These are phyloP conservation scores for Diorhabda sublineata DNA, from an alignment of 1,140 invertebrate species.

Conservation along the genomic window DNA sequence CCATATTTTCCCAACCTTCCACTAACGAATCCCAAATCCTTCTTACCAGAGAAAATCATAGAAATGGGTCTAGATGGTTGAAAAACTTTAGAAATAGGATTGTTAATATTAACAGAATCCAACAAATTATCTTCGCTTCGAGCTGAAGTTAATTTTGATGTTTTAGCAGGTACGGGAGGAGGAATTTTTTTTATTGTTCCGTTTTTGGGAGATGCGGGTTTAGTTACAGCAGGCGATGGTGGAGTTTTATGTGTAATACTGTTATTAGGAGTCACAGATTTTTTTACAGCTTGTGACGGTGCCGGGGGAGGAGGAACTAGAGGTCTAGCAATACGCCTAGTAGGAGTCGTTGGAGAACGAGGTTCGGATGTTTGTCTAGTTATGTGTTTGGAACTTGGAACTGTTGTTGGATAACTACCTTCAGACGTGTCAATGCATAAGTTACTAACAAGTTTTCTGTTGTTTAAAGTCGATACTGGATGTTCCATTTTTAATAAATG, in stretches of 20 bases:
- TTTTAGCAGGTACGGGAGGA: slow-evolving; percentile 43
- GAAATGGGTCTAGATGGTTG: slow-evolving; percentile 20
- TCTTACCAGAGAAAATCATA: slow-evolving; percentile 18
- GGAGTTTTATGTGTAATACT: slow-evolving; percentile 27
- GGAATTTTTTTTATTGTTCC: slow-evolving; percentile 26
- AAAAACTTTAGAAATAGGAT: slow-evolving; percentile 2
- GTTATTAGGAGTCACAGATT: neutral
- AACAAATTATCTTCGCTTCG: slow-evolving; percentile 28
- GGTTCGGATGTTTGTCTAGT: slow-evolving; percentile 2
- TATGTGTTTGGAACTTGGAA: neutral
- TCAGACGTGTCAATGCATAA: neutral
- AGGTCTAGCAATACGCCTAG: neutral
- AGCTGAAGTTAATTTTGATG: slow-evolving; percentile 18
- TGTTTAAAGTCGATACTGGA: neutral
- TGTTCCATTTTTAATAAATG: neutral
- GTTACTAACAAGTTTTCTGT: neutral
- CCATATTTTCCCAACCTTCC: slow-evolving; percentile 17
- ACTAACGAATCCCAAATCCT: slow-evolving; percentile 17
- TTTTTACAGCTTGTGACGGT: neutral
- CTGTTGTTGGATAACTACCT: neutral
- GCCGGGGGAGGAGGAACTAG: slow-evolving; percentile 10
- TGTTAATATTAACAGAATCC: neutral
- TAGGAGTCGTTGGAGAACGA: neutral
- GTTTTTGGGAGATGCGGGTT: neutral
- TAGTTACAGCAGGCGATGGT: slow-evolving; percentile 21